These are phyloP conservation scores for Spinus pinus DNA, from an alignment of 2,797 vertebrate genomes.

Conservation along the genomic window DNA sequence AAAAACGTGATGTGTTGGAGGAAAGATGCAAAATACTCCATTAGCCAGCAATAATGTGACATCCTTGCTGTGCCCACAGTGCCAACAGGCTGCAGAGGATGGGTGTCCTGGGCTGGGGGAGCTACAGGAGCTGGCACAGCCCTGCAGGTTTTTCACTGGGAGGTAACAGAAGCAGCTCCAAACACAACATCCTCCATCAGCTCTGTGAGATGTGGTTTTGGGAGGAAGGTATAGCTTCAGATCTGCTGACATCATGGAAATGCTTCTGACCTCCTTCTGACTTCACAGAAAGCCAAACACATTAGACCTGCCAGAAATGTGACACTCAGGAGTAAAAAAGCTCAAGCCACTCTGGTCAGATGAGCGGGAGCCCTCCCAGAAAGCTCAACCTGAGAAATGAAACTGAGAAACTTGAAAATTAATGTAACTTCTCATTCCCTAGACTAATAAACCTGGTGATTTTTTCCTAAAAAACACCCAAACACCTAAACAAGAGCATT, in stretches of 20 bases:
- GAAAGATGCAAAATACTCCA: not conserved
- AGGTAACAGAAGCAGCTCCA: not conserved
- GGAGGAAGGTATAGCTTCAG: not conserved
- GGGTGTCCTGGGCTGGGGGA: not conserved
- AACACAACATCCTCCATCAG: not conserved
- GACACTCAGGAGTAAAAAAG: not conserved
- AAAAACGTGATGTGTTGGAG: not conserved
- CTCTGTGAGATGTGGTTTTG: not conserved
- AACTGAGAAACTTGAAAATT: not conserved
- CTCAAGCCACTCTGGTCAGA: not conserved
- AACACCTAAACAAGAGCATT: not conserved
- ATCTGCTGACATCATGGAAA: not conserved
- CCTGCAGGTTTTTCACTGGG: not conserved
- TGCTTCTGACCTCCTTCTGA: not conserved
- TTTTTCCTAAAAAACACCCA: not conserved
- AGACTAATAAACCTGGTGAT: not conserved
- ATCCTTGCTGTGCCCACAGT: fast-evolving
- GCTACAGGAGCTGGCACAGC: not conserved
- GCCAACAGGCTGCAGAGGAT: not conserved
- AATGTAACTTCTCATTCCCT: not conserved
- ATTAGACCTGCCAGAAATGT: not conserved
- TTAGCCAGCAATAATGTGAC: not conserved
- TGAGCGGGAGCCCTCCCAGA: not conserved
- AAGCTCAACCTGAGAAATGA: not conserved
- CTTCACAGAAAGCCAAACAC: not conserved